These are phyloP conservation scores for Petrocephalus schoutedeni DNA, from an alignment of 2,797 vertebrate genomes.

Conservation along the genomic window DNA sequence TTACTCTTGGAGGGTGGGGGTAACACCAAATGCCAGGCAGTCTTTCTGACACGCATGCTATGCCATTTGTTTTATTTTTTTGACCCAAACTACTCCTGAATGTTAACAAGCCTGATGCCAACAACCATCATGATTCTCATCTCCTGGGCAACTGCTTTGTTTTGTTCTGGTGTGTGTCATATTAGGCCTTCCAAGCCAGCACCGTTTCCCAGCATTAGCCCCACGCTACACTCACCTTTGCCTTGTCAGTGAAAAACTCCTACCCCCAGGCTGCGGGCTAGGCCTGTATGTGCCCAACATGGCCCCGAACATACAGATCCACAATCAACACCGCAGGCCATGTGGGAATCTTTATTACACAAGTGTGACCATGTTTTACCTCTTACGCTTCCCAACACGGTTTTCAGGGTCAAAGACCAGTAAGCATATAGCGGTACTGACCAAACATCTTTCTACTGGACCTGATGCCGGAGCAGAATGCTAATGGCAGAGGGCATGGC, in stretches of 20 bases:
- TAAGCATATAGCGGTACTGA: constrained; percentile 31
- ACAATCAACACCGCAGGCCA: constrained; percentile 19
- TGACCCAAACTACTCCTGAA: not conserved
- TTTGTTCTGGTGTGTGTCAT: not conserved
- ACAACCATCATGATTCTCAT: not conserved
- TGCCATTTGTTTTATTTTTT: not conserved
- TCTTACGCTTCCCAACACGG: not conserved
- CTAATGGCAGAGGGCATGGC: constrained; percentile 31
- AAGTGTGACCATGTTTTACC: constrained; percentile 38
- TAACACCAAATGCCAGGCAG: not conserved
- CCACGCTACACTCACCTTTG: not conserved
- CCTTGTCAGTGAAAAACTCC: not conserved
- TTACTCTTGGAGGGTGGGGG: not conserved
- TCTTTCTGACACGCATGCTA: not conserved
- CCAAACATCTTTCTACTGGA: not conserved
- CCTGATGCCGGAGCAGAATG: constrained; percentile 13
- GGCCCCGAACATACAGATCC: constrained; percentile 12
- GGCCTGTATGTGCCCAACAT: not conserved
- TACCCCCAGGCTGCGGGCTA: not conserved
- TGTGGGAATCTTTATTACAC: constrained; percentile 61
- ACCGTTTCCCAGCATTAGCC: not conserved
- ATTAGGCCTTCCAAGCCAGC: constrained; percentile 19
- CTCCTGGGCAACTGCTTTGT: not conserved
- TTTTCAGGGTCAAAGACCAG: constrained; percentile 55
- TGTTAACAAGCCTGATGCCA: not conserved